Evolutionary conservation across 2,113 vertebrate genomes (phyloP).

Genomic region (Chloroceryle aenea): DNA sequence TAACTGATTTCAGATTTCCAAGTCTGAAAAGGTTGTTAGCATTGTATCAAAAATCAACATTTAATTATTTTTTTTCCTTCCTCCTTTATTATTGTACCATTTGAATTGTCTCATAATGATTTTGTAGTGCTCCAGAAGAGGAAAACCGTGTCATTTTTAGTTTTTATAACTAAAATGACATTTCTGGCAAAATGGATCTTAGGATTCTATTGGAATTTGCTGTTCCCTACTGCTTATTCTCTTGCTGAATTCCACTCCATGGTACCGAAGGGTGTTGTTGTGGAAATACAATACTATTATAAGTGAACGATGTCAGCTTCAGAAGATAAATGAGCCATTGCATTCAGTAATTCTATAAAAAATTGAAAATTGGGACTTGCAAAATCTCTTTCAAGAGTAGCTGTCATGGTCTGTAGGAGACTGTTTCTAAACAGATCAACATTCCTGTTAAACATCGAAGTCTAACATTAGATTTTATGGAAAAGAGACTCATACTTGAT

Average conservation of each 20-base stretch:
- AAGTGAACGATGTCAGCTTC: not conserved
- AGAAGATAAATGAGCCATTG: not conserved
- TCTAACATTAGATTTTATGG: not conserved
- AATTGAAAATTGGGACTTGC: not conserved
- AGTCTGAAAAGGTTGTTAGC: not conserved
- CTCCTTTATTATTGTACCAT: not conserved
- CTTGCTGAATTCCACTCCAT: not conserved
- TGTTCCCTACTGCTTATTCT: not conserved
- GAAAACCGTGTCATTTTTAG: not conserved
- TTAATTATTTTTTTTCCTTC: not conserved
- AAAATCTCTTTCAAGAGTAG: not conserved
- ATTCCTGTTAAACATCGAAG: not conserved
- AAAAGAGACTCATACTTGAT: not conserved
- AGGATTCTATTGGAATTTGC: not conserved
- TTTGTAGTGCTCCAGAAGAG: not conserved
- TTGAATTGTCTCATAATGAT: not conserved
- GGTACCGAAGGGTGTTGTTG: not conserved
- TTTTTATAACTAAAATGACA: not conserved
- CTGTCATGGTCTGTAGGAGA: not conserved
- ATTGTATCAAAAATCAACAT: not conserved
- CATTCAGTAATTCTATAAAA: not conserved
- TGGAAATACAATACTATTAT: not conserved
- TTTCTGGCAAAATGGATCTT: not conserved
- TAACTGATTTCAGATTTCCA: not conserved
- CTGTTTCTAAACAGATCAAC: not conserved